A percentile compares a stretch with the other conserved stretches of the same genome.
Evolutionary conservation across 2,797 vertebrate species (phyloP).

Genomic region (Lepus townsendii): DNA sequence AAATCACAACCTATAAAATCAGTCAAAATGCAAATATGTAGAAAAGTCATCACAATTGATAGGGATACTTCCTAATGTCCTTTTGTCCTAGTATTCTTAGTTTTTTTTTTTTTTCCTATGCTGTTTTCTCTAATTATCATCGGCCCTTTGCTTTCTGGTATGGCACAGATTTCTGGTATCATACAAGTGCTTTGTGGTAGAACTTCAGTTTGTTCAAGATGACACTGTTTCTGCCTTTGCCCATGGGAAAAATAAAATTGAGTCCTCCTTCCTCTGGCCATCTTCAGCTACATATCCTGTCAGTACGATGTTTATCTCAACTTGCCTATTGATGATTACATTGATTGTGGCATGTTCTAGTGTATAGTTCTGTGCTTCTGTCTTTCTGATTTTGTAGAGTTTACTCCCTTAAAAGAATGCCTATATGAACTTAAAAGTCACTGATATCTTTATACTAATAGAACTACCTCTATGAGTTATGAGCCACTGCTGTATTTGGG

Average conservation of each 20-base stretch:
- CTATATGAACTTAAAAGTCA: conserved; percentile 43
- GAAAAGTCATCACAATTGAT: conserved; percentile 64
- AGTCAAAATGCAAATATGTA: conserved; percentile 62
- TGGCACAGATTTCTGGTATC: conserved; percentile 45
- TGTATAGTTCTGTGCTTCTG: conserved; percentile 72
- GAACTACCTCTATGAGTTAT: conserved; percentile 42
- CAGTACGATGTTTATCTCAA: conserved; percentile 82
- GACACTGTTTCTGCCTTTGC: conserved; percentile 83
- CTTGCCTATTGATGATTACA: conserved; percentile 83
- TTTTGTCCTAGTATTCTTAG: conserved; percentile 47
- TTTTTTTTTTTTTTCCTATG: conserved; percentile 28
- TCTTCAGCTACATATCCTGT: conserved; percentile 72
- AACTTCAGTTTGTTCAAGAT: conserved; percentile 81
- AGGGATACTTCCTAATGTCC: conserved; percentile 63
- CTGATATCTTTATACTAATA: conserved; percentile 34
- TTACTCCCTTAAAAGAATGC: conserved; percentile 78
- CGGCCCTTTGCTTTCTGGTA: conserved; percentile 81
- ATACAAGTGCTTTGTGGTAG: conserved; percentile 77
- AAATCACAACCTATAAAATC: conserved; percentile 78
- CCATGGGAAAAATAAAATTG: conserved; percentile 84
- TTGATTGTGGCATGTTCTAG: conserved; percentile 85
- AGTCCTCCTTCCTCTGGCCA: conserved; percentile 84
- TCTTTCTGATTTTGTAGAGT: conserved; percentile 80
- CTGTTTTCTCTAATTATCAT: conserved; percentile 32
- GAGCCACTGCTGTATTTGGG: not conserved